Conservation (phyloP, 2,113 vertebrate genomes). For the Peromyscus californicus region DNA sequence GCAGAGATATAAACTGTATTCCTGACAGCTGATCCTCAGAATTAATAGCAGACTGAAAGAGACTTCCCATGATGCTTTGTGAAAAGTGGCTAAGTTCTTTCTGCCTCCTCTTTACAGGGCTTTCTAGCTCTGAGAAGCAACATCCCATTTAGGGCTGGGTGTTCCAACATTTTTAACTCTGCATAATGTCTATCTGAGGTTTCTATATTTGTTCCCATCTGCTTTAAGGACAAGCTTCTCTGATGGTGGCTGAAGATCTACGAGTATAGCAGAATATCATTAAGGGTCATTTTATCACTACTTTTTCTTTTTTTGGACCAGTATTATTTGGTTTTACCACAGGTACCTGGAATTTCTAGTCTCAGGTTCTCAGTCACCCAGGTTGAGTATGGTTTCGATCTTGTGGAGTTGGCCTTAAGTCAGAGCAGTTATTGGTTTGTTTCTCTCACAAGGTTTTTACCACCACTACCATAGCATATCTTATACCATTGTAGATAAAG, state of each 20-base stretch:
- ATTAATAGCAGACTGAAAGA: not conserved
- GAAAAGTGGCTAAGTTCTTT: not conserved
- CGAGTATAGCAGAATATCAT: no score
- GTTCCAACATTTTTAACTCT: not conserved
- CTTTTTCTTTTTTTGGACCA: not conserved
- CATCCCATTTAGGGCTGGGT: not conserved
- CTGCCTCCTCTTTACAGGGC: not conserved
- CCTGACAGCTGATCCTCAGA: not conserved
- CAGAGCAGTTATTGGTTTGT: not conserved
- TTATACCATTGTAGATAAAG: not conserved
- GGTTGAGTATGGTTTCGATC: not conserved
- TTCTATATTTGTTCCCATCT: no score
- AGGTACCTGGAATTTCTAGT: not conserved
- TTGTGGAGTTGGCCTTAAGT: not conserved
- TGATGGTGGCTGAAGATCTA: no score
- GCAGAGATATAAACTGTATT: not conserved
- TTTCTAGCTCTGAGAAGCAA: not conserved
- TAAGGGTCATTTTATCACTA: not conserved
- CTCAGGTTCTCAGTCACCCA: not conserved
- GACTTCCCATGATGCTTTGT: not conserved
- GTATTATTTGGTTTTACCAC: not conserved
- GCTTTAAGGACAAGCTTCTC: no score
- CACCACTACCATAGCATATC: not conserved
- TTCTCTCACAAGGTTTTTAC: not conserved
- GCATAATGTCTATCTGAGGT: no score